A percentile compares a stretch with the other conserved stretches of the same genome.
These are phyloP conservation scores for Gracilinanus agilis DNA, from an alignment of 2,113 vertebrate genomes.

Conservation along the genomic window DNA sequence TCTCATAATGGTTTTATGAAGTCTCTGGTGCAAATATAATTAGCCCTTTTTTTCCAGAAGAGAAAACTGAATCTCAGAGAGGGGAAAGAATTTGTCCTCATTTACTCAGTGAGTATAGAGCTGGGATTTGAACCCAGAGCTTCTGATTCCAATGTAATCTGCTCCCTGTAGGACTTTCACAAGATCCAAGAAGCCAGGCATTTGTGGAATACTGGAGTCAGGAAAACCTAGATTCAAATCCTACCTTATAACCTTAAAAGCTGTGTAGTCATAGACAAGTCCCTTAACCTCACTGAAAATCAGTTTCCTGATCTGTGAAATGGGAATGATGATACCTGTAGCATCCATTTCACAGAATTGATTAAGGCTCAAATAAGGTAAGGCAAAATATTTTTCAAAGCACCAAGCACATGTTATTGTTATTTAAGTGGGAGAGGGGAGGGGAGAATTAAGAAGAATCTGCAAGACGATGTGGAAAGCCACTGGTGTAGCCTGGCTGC, in stretches of 20 bases:
- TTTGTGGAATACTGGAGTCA: not conserved
- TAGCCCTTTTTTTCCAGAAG: not conserved
- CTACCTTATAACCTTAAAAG: not conserved
- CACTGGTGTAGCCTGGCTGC: not conserved
- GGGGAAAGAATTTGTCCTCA: not conserved
- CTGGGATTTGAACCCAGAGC: slow-evolving; percentile 29
- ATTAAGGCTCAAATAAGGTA: not conserved
- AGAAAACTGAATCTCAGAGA: not conserved
- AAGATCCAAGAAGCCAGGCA: not conserved
- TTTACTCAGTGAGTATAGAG: slow-evolving; percentile 30
- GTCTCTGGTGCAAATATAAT: not conserved
- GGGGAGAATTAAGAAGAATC: not conserved
- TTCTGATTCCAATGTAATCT: no score
- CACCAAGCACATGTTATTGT: not conserved
- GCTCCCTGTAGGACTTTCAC: not conserved
- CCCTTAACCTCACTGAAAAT: not conserved
- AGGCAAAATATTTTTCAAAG: not conserved
- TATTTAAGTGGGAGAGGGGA: not conserved
- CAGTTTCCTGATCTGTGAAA: not conserved
- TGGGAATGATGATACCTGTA: not conserved
- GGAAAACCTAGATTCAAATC: not conserved
- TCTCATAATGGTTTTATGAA: not conserved
- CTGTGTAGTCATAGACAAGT: not conserved
- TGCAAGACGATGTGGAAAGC: not conserved
- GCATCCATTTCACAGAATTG: not conserved